phyloP scores from a whole-genome alignment of 2,888 invertebrate species.

The Mamestra brassicae region DNA sequence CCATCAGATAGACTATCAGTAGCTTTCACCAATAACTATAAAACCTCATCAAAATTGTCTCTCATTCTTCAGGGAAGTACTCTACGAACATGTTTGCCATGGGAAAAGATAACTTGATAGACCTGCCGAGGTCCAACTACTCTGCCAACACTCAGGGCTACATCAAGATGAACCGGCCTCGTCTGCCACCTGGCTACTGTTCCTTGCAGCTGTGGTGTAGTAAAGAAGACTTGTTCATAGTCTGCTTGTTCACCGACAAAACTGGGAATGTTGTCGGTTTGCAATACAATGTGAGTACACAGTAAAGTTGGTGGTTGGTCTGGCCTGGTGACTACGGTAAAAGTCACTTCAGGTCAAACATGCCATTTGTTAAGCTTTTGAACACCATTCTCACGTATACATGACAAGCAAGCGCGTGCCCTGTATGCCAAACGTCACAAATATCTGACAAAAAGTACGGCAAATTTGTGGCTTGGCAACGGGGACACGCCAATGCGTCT shows the following conservation, averaged over 20 bases:
- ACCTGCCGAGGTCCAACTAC: not conserved
- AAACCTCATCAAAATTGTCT: not conserved
- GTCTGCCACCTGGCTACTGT: conserved; percentile 10
- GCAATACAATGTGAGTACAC: conserved; percentile 24
- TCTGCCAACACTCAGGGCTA: not conserved
- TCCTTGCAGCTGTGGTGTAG: conserved; percentile 22
- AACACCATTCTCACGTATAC: too few relatives aligned
- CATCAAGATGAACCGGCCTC: conserved; percentile 17
- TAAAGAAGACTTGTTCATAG: not conserved
- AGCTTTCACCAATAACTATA: not conserved
- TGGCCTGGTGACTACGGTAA: too few relatives aligned
- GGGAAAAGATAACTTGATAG: not conserved
- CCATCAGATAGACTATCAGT: too few relatives aligned
- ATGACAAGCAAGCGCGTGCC: too few relatives aligned
- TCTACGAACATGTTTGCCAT: too few relatives aligned
- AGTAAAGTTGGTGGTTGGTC: not conserved
- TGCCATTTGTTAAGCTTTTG: too few relatives aligned
- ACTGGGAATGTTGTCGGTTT: not conserved
- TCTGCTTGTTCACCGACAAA: conserved; percentile 7
- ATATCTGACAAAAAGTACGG: too few relatives aligned
- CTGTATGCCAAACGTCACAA: too few relatives aligned
- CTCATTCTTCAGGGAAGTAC: conserved; percentile 4
- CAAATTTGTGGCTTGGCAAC: too few relatives aligned
- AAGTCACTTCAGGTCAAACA: too few relatives aligned
- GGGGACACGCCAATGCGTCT: too few relatives aligned